Conservation (phyloP, 2,113 vertebrate genomes). For the Callionymus lyra region DNA sequence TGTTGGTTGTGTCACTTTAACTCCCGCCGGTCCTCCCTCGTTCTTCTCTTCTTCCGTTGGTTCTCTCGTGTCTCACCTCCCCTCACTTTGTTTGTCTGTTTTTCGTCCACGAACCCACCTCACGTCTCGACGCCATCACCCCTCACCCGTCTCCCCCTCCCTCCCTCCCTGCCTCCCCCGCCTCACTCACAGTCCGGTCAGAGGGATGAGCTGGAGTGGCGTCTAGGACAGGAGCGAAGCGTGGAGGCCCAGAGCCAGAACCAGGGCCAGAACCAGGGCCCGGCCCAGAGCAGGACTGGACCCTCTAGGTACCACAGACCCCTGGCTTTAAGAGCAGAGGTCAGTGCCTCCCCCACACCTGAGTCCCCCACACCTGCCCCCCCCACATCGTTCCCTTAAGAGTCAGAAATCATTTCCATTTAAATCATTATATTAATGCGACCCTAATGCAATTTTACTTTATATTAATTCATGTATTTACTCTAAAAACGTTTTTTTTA, state of each 20-base stretch:
- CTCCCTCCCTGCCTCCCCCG: constrained; percentile 4
- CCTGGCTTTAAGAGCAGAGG: constrained; percentile 88
- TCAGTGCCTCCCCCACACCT: constrained; percentile 72
- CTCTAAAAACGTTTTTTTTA: too few relatives aligned
- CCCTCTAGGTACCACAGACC: constrained; percentile 81
- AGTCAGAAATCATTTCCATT: too few relatives aligned
- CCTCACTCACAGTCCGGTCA: constrained; percentile 86
- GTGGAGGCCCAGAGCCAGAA: constrained; percentile 74
- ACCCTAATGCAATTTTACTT: too few relatives aligned
- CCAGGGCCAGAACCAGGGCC: constrained; percentile 64
- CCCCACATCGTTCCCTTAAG: constrained; percentile 44
- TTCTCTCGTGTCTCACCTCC: too few relatives aligned
- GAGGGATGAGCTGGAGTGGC: constrained; percentile 94
- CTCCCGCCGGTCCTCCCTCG: too few relatives aligned
- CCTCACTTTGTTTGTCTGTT: too few relatives aligned
- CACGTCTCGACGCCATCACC: constrained; percentile 36
- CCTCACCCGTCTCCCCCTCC: constrained; percentile 20
- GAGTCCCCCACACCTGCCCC: constrained; percentile 26
- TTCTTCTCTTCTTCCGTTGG: too few relatives aligned
- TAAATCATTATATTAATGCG: too few relatives aligned
- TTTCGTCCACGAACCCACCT: background rate
- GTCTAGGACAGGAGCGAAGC: constrained; percentile 78
- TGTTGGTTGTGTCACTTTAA: constrained; percentile 32
- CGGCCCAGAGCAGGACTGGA: constrained; percentile 81
- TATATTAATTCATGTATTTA: too few relatives aligned